Percentiles rank a stretch among this genome's conserved stretches.
Evolutionary conservation across 2,113 vertebrate genomes (phyloP).

Genomic region (Gadus chalcogrammus): DNA sequence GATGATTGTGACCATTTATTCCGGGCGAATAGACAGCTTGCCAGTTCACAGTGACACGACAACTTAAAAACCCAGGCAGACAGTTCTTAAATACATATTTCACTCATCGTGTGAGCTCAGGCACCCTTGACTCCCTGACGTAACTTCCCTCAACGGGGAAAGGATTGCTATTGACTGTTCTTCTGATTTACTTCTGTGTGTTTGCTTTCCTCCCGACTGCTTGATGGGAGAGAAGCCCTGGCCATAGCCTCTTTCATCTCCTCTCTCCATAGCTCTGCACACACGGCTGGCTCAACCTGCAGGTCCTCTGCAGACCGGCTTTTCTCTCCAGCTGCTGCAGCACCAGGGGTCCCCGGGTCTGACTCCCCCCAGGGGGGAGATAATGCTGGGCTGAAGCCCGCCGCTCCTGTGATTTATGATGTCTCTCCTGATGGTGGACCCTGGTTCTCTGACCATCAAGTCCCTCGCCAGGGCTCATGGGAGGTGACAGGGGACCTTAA

Average conservation of each 20-base stretch:
- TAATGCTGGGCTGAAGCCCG: slow-evolving; percentile 61
- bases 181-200: slow-evolving; percentile 54
- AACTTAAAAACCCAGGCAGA: no score
- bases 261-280: slow-evolving; percentile 49
- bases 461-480: slow-evolving; percentile 45
- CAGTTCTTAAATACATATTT: no score
- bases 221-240: slow-evolving; percentile 50
- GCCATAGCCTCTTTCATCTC: slow-evolving; percentile 54
- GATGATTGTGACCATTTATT: no score
- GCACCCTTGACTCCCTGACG: no score
- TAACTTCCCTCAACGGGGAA: slow-evolving; percentile 29
- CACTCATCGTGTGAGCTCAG: not conserved
- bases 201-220: not conserved
- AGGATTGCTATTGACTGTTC: slow-evolving; percentile 34
- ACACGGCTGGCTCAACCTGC: slow-evolving; percentile 18
- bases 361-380: slow-evolving; percentile 42
- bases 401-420: slow-evolving; percentile 67
- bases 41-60: no score
- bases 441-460: slow-evolving; percentile 58
- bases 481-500: slow-evolving; percentile 13
- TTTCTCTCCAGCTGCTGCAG: slow-evolving; percentile 43
- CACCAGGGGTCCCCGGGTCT: slow-evolving; percentile 40
- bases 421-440: slow-evolving; percentile 58
- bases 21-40: no score
- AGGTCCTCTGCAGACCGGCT: slow-evolving; percentile 48